Evolutionary conservation across 2,797 vertebrate genomes (phyloP), one percentile per base, ranked within the genome.

Genomic region (Antennarius maculatus): DNA sequence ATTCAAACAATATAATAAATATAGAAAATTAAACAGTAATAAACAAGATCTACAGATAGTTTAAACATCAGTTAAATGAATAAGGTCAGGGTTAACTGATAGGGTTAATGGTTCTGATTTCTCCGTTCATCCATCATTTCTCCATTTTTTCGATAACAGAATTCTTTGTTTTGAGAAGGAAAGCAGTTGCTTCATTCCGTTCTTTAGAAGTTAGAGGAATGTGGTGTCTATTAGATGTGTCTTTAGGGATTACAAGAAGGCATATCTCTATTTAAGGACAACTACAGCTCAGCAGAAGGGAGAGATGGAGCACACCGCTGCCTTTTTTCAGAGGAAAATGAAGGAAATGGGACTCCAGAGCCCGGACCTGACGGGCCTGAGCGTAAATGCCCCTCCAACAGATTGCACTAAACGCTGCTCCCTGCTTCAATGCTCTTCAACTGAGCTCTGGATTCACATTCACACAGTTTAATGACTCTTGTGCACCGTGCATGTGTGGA

Each of bases 391-490:
- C 86, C 89, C 92, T 91, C 92, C 93, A 54, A 65, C 82, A 89
- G 90, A 90, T 95, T 93, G 83, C 77, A 76, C 96, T 96, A 92
- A 94, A 95, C 90, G 62, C 79, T 88, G 82, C 93, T 93, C 93
- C 95, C 93, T 94, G 92, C 95, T 92, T 94, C 95, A 95, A 96
- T 93, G 94, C 92, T 94, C 91, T 94, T 94, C 93, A 93, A 93
- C 92, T 89, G 91, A 83, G 90, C 94, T 93, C 81, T 89, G 91
- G 87, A 92, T 91, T 91, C 89, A 85, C 91, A 85, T 90, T 90
- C 87, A 92, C 89, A 50, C 18, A 34, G 55, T 71, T 57, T 70
- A 45, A 81, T 60, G 42, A 39, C 73, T 52, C 50, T 42, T 54
- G 41, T 68, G 74, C 57, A 61, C 31, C 29, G 60, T 61, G 48